Evolutionary conservation across 2,797 vertebrate genomes (phyloP).

Genomic region (Sebastes nivosus): DNA sequence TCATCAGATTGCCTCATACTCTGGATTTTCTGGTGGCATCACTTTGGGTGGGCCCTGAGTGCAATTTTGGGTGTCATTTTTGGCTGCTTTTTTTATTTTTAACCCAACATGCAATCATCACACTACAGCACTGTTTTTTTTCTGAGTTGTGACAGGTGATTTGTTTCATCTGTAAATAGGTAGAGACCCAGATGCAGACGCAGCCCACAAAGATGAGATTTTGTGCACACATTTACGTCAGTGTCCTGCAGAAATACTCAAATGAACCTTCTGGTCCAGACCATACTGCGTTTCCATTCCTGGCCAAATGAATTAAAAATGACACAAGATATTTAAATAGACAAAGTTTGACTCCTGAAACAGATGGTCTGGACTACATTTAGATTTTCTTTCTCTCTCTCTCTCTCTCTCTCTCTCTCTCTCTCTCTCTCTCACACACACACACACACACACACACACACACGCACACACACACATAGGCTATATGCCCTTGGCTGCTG

Average conservation of each 20-base stretch:
- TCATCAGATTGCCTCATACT: conserved; percentile 39
- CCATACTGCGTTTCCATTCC: conserved; percentile 45
- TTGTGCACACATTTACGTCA: conserved; percentile 35
- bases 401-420: neutral
- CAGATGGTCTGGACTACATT: conserved; percentile 68
- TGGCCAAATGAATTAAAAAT: conserved; percentile 62
- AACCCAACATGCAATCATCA: neutral
- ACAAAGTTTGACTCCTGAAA: conserved; percentile 62
- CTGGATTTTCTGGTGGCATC: conserved; percentile 25
- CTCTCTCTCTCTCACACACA: neutral
- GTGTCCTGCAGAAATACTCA: conserved; percentile 59
- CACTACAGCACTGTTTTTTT: neutral
- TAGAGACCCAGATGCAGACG: conserved; percentile 1
- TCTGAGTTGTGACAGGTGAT: conserved; percentile 22
- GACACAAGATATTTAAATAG: conserved; percentile 62
- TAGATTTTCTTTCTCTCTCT: neutral
- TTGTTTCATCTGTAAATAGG: conserved; percentile 38
- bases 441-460: conserved; percentile 16
- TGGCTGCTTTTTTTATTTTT: conserved; percentile 15
- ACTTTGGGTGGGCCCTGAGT: neutral
- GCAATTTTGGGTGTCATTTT: conserved; percentile 6
- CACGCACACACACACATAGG: conserved; percentile 1
- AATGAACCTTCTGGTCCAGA: conserved; percentile 38
- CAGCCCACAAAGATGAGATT: conserved; percentile 24
- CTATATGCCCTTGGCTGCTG: conserved; percentile 29